A percentile compares a stretch with the other conserved stretches of the same genome.
Conservation (phyloP, 2,797 vertebrate species). For the Sebastes trivittatus region DNA sequence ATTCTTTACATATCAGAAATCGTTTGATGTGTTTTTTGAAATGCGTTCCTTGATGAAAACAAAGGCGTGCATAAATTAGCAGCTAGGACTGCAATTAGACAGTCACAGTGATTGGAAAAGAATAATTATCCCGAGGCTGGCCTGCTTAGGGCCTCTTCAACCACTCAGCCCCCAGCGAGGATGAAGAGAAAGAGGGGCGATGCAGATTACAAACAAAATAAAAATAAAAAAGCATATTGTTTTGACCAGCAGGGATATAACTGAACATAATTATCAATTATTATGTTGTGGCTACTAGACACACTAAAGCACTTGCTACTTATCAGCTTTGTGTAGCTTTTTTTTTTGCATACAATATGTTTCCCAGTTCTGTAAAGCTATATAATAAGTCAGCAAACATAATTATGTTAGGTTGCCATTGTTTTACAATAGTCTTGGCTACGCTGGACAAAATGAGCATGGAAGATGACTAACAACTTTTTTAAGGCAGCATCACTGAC, state of each 20-base stretch:
- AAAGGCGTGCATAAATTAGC: slow-evolving; percentile 82
- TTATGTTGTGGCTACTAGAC: slow-evolving; percentile 13
- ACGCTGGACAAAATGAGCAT: background rate
- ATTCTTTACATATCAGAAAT: slow-evolving; percentile 79
- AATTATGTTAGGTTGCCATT: background rate
- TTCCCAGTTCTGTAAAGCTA: background rate
- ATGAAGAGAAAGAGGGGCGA: slow-evolving; percentile 19
- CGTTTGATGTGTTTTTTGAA: slow-evolving; percentile 81
- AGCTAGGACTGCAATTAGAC: slow-evolving; percentile 78
- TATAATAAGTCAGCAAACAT: background rate
- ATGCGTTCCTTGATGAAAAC: slow-evolving; percentile 80
- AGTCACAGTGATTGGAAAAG: slow-evolving; percentile 79
- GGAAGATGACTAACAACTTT: background rate
- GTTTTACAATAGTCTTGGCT: background rate
- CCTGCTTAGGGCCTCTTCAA: slow-evolving; percentile 77
- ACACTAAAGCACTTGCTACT: slow-evolving; percentile 1
- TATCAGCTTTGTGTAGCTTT: background rate
- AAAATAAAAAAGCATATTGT: slow-evolving; percentile 37
- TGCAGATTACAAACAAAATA: slow-evolving; percentile 2
- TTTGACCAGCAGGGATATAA: slow-evolving; percentile 44
- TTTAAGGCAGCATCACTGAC: background rate
- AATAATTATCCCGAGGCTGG: slow-evolving; percentile 79
- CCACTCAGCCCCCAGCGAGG: slow-evolving; percentile 68
- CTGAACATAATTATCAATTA: slow-evolving; percentile 48
- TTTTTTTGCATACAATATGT: background rate